phyloP scores from a whole-genome alignment of 2,797 vertebrate species.

The Delichon dasypus region DNA sequence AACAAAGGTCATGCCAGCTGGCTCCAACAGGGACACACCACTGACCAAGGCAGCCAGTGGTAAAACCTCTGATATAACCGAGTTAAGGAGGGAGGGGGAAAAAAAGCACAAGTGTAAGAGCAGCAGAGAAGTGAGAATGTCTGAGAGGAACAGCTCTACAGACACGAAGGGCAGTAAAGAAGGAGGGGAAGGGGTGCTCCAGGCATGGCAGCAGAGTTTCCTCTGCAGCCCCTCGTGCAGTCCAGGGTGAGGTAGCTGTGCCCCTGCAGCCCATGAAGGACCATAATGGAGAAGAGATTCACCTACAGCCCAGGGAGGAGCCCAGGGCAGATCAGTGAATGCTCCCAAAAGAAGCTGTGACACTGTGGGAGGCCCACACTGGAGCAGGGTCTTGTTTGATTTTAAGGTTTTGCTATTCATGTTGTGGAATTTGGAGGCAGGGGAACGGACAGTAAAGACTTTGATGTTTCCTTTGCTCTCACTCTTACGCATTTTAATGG shows the following conservation, averaged over 20 bases:
- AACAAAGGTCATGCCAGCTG: neutral
- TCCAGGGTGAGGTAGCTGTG: neutral
- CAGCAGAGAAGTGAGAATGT: neutral
- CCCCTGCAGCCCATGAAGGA: neutral
- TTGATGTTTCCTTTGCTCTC: neutral
- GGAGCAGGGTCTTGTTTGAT: accelerated
- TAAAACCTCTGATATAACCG: accelerated
- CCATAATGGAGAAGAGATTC: accelerated
- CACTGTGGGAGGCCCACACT: neutral
- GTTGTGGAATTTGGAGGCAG: neutral
- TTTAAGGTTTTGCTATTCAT: neutral
- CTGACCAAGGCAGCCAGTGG: neutral
- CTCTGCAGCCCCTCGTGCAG: accelerated
- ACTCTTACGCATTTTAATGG: neutral
- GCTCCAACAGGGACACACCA: neutral
- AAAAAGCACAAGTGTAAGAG: neutral
- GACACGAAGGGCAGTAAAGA: neutral
- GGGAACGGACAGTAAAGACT: neutral
- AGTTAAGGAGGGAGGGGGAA: neutral
- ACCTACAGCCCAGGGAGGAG: neutral
- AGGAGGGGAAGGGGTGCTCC: no score
- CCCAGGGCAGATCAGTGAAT: neutral
- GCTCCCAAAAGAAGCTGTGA: neutral
- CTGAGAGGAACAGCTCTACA: neutral
- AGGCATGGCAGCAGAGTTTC: accelerated